A percentile compares a stretch with the other conserved stretches of the same genome.
These are phyloP conservation scores for Heteractis magnifica DNA, from an alignment of 92 coral and sea anemone genomes.

Conservation along the genomic window DNA sequence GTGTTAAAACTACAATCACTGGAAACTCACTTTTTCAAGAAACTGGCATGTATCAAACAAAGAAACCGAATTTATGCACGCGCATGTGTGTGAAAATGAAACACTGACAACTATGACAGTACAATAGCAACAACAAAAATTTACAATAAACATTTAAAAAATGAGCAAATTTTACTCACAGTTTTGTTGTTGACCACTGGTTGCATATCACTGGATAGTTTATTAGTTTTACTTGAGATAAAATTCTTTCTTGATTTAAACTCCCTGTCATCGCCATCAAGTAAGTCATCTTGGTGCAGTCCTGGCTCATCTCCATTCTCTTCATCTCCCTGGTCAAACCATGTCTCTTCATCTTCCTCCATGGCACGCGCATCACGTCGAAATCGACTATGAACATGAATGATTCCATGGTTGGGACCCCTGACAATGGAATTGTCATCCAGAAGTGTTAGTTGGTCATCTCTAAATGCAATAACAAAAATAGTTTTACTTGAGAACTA, in stretches of 20 bases:
- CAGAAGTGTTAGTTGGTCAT: slow-evolving; percentile 5
- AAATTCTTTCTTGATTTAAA: slow-evolving; percentile 77
- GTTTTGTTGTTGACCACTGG: slow-evolving; percentile 64
- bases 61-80: too few relatives aligned
- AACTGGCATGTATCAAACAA: too few relatives aligned
- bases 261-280: slow-evolving; percentile 46
- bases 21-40: too few relatives aligned
- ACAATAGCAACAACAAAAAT: too few relatives aligned
- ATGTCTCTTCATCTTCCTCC: slow-evolving; percentile 91
- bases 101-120: too few relatives aligned
- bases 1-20: not conserved
- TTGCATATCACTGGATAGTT: slow-evolving; percentile 36
- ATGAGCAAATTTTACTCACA: slow-evolving; percentile 23
- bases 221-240: slow-evolving; percentile 49
- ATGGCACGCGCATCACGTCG: slow-evolving; percentile 93
- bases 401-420: slow-evolving; percentile 82
- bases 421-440: slow-evolving; percentile 27
- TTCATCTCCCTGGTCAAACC: slow-evolving; percentile 93
- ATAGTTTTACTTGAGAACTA: not conserved
- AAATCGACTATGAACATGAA: slow-evolving; percentile 90
- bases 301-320: slow-evolving; percentile 74
- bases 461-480: not conserved
- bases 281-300: slow-evolving; percentile 61
- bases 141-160: too few relatives aligned
- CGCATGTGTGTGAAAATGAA: too few relatives aligned